A percentile compares a stretch with the other conserved stretches of the same genome.
phyloP scores from a whole-genome alignment of 1,140 invertebrate species.

The Habropoda laboriosa region DNA sequence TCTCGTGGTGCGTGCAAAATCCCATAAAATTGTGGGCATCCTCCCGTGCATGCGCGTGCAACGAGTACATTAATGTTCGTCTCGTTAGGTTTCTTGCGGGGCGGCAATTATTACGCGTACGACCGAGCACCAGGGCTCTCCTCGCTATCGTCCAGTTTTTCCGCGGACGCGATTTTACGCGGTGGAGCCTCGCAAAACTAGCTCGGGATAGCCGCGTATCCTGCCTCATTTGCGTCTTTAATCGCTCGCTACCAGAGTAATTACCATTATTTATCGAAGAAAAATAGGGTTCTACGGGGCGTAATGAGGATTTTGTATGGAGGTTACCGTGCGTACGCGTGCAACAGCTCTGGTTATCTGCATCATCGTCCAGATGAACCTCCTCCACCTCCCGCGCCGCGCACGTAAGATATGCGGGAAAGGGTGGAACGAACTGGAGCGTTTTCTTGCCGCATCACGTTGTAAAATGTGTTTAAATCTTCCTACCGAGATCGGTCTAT shows the following conservation, averaged over 20 bases:
- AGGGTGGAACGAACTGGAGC: slow-evolving; percentile 12
- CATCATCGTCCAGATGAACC: background rate
- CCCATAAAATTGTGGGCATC: slow-evolving; percentile 43
- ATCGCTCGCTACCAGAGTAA: slow-evolving; percentile 32
- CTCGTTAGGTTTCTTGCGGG: slow-evolving; percentile 72
- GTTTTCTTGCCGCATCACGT: slow-evolving; percentile 41
- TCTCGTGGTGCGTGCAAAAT: slow-evolving; percentile 27
- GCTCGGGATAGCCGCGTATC: background rate
- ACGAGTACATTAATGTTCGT: slow-evolving; percentile 51
- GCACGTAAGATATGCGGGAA: background rate
- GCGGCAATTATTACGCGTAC: slow-evolving; percentile 50
- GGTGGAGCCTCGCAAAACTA: background rate
- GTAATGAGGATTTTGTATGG: slow-evolving; percentile 22
- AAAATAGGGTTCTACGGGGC: slow-evolving; percentile 1
- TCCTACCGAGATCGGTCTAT: slow-evolving; percentile 35
- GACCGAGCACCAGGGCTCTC: no score
- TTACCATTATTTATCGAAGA: slow-evolving; percentile 13
- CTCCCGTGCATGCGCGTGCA: slow-evolving; percentile 19
- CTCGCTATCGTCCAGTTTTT: slow-evolving; percentile 29
- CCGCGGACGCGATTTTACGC: slow-evolving; percentile 6
- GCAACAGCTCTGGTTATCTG: background rate
- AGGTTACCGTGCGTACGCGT: no score
- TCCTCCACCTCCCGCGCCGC: no score
- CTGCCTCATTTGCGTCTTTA: slow-evolving; percentile 44
- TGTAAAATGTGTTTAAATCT: slow-evolving; percentile 52